Evolutionary conservation across 2,797 vertebrate genomes (phyloP).

Genomic region (Poeciliopsis infans): DNA sequence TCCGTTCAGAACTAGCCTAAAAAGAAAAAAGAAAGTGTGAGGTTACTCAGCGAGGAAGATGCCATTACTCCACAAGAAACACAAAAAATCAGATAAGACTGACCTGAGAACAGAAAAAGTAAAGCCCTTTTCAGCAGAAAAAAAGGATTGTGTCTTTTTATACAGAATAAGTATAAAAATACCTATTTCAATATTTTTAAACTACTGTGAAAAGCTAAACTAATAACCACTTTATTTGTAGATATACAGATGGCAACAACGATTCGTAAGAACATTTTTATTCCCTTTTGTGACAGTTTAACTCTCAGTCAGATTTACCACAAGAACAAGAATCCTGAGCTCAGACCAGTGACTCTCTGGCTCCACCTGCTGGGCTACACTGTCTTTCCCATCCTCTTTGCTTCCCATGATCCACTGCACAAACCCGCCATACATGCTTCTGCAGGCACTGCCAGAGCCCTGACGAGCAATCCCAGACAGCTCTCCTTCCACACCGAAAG

Average conservation of each 20-base stretch:
- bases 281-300: background rate
- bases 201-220: background rate
- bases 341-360: slow-evolving; percentile 92
- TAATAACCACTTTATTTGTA: background rate
- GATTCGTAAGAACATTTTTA: background rate
- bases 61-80: background rate
- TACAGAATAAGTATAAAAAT: background rate
- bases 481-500: slow-evolving; percentile 88
- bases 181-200: background rate
- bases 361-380: slow-evolving; percentile 88
- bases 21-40: background rate
- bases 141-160: background rate
- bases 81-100: too few relatives aligned
- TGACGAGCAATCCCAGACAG: slow-evolving; percentile 90
- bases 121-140: background rate
- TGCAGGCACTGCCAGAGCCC: slow-evolving; percentile 94
- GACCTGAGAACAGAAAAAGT: background rate
- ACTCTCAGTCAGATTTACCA: slow-evolving; percentile 82
- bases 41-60: background rate
- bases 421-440: slow-evolving; percentile 93
- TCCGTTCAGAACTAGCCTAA: slow-evolving; percentile 90
- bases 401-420: slow-evolving; percentile 93
- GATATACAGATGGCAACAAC: background rate
- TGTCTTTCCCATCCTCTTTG: slow-evolving; percentile 88
- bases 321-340: slow-evolving; percentile 88